Conservation (phyloP, 2,797 vertebrate genomes). For the Pipistrellus nathusii region DNA sequence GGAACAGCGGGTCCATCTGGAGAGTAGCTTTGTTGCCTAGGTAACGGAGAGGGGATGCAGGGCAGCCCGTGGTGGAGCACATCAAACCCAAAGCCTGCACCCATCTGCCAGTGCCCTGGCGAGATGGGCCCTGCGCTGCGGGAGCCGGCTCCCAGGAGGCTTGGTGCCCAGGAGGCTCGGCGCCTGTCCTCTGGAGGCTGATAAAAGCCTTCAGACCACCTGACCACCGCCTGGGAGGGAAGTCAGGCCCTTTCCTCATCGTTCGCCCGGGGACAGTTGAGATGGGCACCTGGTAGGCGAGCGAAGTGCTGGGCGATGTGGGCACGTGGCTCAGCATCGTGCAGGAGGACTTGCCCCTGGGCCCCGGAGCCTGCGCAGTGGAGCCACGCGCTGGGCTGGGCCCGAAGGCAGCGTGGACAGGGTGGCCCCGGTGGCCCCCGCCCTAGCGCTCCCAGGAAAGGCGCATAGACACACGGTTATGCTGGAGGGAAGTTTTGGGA, state of each 20-base stretch:
- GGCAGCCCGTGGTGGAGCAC: slow-evolving; percentile 18
- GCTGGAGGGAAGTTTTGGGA: not conserved
- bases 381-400: not conserved
- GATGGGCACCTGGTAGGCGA: not conserved
- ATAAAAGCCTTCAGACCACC: slow-evolving; percentile 10
- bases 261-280: not conserved
- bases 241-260: not conserved
- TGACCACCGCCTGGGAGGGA: not conserved
- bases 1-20: slow-evolving; percentile 89
- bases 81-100: slow-evolving; percentile 74
- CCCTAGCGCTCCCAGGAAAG: not conserved
- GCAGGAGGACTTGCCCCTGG: not conserved
- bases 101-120: slow-evolving; percentile 69
- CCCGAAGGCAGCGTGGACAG: not conserved
- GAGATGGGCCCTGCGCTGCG: not conserved
- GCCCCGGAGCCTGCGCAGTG: not conserved
- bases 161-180: not conserved
- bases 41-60: slow-evolving; percentile 86
- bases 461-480: not conserved
- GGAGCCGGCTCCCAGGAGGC: not conserved
- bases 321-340: not conserved
- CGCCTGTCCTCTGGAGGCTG: not conserved
- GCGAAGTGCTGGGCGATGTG: not conserved
- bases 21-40: slow-evolving; percentile 90
- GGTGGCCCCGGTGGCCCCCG: not conserved